Evolutionary conservation across 2,113 vertebrate genomes (phyloP), one percentile per base, ranked within the genome.

Genomic region (Melanostigma gelatinosum): DNA sequence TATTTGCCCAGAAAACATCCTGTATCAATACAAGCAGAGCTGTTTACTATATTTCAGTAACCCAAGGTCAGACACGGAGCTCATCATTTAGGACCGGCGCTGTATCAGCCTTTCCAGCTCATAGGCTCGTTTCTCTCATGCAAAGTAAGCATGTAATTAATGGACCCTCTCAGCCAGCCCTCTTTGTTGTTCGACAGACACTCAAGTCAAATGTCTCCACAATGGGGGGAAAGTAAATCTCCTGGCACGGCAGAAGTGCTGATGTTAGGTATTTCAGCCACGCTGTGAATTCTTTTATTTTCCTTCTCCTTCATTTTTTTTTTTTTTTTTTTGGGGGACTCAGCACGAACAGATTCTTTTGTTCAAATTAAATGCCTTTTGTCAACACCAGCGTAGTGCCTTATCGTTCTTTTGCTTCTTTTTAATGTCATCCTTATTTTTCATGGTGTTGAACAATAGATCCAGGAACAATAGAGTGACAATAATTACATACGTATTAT

Each of bases 71-170:
- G 92, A 89, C 87, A 80, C 62, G 68, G 76, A 93, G 89, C 87
- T 89, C 78, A 91, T 93, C 88, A 74, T 91, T 91, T 77, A 82
- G 82, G 84, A 57, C 88, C 75, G n/a, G 54, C 50, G 82, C 89
- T 81, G 90, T 80, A 87, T 92, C 88, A 93, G 88, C 90, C 92
- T 87, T 84, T 83, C 50, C 79, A 84, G 87, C 88, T 89, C 90
- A 88, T 86, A 85, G 86, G 86, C 85, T 92, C 89, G 70, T 85
- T 92, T 84, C 89, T 89, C 88, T 85, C 84, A 91, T 91, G 90
- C 92, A 92, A 94, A 93, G 93, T 89, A 93, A 94, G 93, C 92
- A 91, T 92, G 91, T 94, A 92, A 94, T 93, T 94, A 93, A 93
- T 93, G 93, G 91, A 92, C 75, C 84, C 91, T 92, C 90, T 93